phyloP scores from a whole-genome alignment of 1,140 invertebrate genomes.

The Bombus breviceps region DNA sequence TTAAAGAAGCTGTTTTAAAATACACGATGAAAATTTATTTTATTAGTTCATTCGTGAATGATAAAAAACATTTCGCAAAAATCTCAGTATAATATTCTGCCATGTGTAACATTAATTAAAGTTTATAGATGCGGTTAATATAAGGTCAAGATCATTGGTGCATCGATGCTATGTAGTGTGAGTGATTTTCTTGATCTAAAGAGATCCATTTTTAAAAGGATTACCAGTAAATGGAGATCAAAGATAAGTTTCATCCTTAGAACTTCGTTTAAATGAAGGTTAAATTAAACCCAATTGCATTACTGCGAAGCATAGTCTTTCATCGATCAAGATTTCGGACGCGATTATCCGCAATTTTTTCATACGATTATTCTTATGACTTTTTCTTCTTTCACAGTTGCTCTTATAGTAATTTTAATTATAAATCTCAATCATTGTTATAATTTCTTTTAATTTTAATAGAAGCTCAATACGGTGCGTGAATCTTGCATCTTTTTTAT shows the following conservation, averaged over 20 bases:
- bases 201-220: constrained; percentile 47
- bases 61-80: neutral
- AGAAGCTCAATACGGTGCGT: neutral
- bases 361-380: constrained; percentile 26
- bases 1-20: no score
- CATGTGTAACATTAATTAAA: neutral
- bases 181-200: constrained; percentile 49
- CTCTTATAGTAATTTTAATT: neutral
- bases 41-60: neutral
- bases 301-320: neutral
- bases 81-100: neutral
- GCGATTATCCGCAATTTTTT: constrained; percentile 38
- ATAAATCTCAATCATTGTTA: neutral
- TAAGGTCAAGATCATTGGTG: neutral
- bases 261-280: constrained; percentile 57
- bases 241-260: constrained; percentile 57
- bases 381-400: neutral
- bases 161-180: neutral
- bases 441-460: neutral
- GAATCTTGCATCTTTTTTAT: neutral
- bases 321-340: neutral
- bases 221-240: constrained; percentile 61
- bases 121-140: neutral
- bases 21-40: neutral
- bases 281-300: constrained; percentile 46